These are phyloP conservation scores for Drosophila hydei DNA, from an alignment of 1,140 invertebrate genomes.

Conservation along the genomic window DNA sequence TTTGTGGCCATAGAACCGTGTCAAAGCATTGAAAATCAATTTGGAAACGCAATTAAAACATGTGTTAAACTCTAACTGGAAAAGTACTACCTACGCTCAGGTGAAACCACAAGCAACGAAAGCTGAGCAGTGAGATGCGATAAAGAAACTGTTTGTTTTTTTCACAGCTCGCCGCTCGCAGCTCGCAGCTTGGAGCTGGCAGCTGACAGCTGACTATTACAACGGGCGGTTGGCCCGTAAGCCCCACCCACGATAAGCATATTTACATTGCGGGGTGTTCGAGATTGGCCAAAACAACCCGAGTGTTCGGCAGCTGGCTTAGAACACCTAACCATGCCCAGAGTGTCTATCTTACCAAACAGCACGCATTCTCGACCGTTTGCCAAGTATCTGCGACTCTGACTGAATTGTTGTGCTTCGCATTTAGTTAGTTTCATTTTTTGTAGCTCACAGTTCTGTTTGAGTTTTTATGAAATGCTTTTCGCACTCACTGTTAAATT, in stretches of 20 bases:
- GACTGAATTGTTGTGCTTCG: constrained; percentile 4
- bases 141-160: constrained; percentile 30
- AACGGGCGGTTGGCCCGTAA: constrained; percentile 21
- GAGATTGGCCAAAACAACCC: constrained; percentile 1
- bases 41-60: constrained; percentile 32
- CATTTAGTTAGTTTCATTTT: constrained; percentile 6
- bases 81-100: not conserved
- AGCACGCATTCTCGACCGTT: constrained; percentile 24
- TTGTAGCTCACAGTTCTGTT: not conserved
- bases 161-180: constrained; percentile 39
- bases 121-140: constrained; percentile 21
- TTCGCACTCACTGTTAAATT: not conserved
- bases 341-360: constrained; percentile 25
- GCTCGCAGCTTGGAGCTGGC: constrained; percentile 40
- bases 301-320: constrained; percentile 15
- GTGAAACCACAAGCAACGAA: constrained; percentile 29
- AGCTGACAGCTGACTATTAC: constrained; percentile 43
- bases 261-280: constrained; percentile 37
- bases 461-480: not conserved
- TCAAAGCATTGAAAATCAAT: constrained; percentile 50
- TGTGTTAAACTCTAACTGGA: constrained; percentile 5
- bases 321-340: not conserved
- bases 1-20: constrained; percentile 45
- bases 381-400: constrained; percentile 13
- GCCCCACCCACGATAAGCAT: constrained; percentile 34